Evolutionary conservation across 37 sponge, comb jelly and placozoan species (phyloP).

Genomic region (Bolinopsis microptera): DNA sequence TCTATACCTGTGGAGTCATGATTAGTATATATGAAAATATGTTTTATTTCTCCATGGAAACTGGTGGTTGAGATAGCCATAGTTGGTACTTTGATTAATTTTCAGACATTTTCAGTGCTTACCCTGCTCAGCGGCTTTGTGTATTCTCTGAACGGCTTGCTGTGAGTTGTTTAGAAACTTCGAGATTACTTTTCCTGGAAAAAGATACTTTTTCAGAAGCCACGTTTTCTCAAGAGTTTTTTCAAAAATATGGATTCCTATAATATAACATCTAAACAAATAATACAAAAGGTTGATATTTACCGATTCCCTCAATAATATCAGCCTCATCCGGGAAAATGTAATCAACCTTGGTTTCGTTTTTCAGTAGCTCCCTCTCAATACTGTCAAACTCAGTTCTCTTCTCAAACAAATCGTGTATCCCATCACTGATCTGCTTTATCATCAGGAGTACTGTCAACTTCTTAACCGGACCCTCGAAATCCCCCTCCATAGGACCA

Average conservation of each 20-base stretch:
- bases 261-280: too few species aligned
- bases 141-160: not conserved
- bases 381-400: not conserved
- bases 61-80: too few species aligned
- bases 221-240: not conserved
- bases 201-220: too few species aligned
- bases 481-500: too few species aligned
- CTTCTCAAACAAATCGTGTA: not conserved
- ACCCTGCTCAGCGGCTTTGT: not conserved
- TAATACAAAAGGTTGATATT: too few species aligned
- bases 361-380: not conserved
- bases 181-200: not conserved
- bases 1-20: not conserved
- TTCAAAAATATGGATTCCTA: too few species aligned
- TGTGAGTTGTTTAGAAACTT: conserved; percentile 33
- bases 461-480: not conserved
- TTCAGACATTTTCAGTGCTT: too few species aligned
- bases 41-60: too few species aligned
- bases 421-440: not conserved
- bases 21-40: too few species aligned
- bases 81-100: too few species aligned
- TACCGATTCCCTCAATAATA: conserved; percentile 17
- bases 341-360: not conserved
- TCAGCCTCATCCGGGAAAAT: not conserved
- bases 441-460: not conserved